Evolutionary conservation across 2,888 invertebrate species (phyloP).

Genomic region (Watsonalla cultraria): DNA sequence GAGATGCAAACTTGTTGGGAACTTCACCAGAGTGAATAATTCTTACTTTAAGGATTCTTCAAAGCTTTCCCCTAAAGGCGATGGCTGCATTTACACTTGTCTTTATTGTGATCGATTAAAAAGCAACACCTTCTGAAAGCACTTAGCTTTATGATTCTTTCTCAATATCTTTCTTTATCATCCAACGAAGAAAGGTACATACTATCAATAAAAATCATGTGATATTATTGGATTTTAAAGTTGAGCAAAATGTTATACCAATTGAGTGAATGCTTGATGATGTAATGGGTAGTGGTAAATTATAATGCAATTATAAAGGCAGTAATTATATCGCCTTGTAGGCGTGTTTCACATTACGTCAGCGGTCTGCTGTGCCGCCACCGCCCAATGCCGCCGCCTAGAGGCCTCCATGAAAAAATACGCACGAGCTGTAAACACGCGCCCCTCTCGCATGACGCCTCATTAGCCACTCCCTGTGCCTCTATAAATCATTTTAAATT

Average conservation of each 20-base stretch:
- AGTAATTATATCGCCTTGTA: slow-evolving; percentile 37
- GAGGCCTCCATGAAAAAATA: slow-evolving; percentile 54
- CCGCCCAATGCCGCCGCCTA: slow-evolving; percentile 31
- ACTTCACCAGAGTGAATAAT: slow-evolving; percentile 63
- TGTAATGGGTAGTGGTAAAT: background rate
- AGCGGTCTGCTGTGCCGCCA: slow-evolving; percentile 22
- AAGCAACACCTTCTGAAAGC: background rate
- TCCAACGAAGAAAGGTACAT: no score
- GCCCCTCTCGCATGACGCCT: slow-evolving; percentile 75
- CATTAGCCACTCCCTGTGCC: slow-evolving; percentile 74
- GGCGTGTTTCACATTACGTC: slow-evolving; percentile 50
- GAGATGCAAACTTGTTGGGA: slow-evolving; percentile 63
- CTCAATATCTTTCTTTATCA: background rate
- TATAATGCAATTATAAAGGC: slow-evolving; percentile 25
- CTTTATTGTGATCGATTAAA: slow-evolving; percentile 4
- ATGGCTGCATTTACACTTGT: slow-evolving; percentile 19
- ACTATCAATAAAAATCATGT: no score
- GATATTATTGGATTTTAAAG: no score
- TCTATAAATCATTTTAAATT: slow-evolving; percentile 79
- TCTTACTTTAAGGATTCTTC: slow-evolving; percentile 52
- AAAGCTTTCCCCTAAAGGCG: slow-evolving; percentile 26
- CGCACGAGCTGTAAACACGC: slow-evolving; percentile 65
- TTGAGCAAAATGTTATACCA: no score
- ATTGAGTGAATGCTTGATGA: no score
- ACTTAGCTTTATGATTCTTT: background rate